Conservation (phyloP, 2,888 invertebrate species). For the Notodonta dromedarius region DNA sequence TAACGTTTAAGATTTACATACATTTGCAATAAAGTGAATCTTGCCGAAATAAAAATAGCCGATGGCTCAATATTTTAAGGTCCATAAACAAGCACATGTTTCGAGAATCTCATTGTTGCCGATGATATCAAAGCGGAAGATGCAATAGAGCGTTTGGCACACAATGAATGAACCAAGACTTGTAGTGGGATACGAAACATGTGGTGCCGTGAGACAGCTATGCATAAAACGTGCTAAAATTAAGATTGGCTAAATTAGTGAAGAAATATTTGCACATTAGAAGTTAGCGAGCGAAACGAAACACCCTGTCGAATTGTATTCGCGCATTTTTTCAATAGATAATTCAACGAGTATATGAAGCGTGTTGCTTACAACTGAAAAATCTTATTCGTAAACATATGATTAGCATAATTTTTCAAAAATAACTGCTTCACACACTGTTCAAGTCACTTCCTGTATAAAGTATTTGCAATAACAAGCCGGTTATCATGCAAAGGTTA, state of each 20-base stretch:
- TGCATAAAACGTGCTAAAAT: background rate
- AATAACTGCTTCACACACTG: background rate
- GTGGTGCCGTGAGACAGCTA: background rate
- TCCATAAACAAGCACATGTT: background rate
- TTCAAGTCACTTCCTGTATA: slow-evolving; percentile 1
- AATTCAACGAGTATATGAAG: too few species aligned
- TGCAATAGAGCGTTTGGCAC: slow-evolving; percentile 21
- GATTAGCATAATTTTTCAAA: too few species aligned
- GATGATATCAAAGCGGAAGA: slow-evolving; percentile 24
- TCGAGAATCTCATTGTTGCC: slow-evolving; percentile 10
- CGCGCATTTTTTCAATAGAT: background rate
- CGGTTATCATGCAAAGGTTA: slow-evolving; percentile 39
- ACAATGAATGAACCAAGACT: slow-evolving; percentile 19
- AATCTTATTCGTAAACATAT: too few species aligned
- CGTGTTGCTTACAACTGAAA: too few species aligned
- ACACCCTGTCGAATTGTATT: background rate
- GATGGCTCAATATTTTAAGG: background rate
- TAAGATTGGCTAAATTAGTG: background rate
- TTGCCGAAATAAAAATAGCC: slow-evolving; percentile 7
- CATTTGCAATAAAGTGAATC: slow-evolving; percentile 18
- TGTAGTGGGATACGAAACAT: slow-evolving; percentile 8
- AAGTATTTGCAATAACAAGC: slow-evolving; percentile 29
- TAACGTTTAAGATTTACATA: slow-evolving; percentile 10
- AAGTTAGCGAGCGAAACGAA: background rate
- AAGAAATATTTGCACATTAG: background rate